phyloP scores from a whole-genome alignment of 2,113 vertebrate genomes.

The Xyliphius kryptos region DNA sequence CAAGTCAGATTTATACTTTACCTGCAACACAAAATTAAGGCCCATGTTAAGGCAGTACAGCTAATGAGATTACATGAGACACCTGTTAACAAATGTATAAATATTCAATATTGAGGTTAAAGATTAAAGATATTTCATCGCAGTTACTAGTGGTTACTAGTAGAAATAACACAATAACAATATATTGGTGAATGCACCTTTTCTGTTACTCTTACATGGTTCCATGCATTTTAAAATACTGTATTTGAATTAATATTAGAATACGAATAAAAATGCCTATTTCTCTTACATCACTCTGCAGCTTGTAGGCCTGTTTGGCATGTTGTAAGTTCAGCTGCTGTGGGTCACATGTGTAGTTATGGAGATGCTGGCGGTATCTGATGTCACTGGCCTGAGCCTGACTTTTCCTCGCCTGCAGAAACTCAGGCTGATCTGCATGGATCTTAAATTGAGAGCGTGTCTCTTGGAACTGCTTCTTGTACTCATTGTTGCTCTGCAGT shows the following conservation, averaged over 20 bases:
- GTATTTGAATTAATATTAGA: too few relatives aligned
- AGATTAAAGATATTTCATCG: too few relatives aligned
- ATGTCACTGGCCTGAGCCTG: slow-evolving; percentile 83
- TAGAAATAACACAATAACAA: too few relatives aligned
- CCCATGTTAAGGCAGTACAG: too few relatives aligned
- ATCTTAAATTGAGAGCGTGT: slow-evolving; percentile 73
- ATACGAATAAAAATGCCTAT: too few relatives aligned
- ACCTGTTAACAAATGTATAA: too few relatives aligned
- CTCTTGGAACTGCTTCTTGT: slow-evolving; percentile 76
- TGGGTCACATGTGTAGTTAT: slow-evolving; percentile 82
- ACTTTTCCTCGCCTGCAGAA: slow-evolving; percentile 86
- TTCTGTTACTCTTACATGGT: too few relatives aligned
- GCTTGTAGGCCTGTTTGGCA: slow-evolving; percentile 80
- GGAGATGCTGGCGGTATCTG: slow-evolving; percentile 77
- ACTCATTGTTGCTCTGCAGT: slow-evolving; percentile 89
- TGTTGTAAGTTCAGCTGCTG: slow-evolving; percentile 85
- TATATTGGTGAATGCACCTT: too few relatives aligned
- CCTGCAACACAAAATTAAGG: slow-evolving; percentile 61
- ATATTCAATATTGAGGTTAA: too few relatives aligned
- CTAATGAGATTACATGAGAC: too few relatives aligned
- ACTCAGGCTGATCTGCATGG: slow-evolving; percentile 76
- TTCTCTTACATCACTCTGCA: slow-evolving; percentile 88
- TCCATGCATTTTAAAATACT: too few relatives aligned
- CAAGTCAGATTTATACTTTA: slow-evolving; percentile 92
- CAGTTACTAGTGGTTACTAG: too few relatives aligned